These are phyloP conservation scores for Cossypha polioptera DNA, from an alignment of 2,797 vertebrate species.

Conservation along the genomic window DNA sequence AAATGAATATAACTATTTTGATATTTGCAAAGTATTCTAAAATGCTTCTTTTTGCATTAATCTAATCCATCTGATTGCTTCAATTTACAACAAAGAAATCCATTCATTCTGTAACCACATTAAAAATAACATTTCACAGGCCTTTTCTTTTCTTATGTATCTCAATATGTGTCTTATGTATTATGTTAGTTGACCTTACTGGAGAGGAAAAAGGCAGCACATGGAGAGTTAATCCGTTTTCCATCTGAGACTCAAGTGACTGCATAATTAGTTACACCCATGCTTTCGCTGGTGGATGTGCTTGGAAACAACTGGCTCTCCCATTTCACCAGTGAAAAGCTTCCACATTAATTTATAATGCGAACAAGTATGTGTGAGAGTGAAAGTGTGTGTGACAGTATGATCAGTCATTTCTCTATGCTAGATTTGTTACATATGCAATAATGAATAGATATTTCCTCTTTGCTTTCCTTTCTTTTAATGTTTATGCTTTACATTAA, in stretches of 20 bases:
- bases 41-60: neutral
- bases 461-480: neutral
- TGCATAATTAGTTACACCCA: constrained; percentile 42
- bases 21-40: neutral
- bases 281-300: constrained; percentile 2
- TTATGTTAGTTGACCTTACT: neutral
- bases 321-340: constrained; percentile 31
- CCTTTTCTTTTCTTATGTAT: neutral
- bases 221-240: constrained; percentile 17
- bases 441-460: neutral
- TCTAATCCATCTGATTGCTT: neutral
- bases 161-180: neutral
- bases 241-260: neutral
- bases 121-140: neutral
- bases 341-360: constrained; percentile 55
- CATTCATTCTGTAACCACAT: neutral
- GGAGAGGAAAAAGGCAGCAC: neutral
- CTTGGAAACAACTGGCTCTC: constrained; percentile 40
- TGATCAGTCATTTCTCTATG: neutral
- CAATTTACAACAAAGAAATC: constrained; percentile 8
- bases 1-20: neutral
- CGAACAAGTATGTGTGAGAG: neutral
- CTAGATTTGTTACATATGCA: neutral
- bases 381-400: neutral
- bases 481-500: neutral